Evolutionary conservation across 2,888 invertebrate species (phyloP), one percentile per base, ranked within the genome.

Genomic region (Phasia obesa): DNA sequence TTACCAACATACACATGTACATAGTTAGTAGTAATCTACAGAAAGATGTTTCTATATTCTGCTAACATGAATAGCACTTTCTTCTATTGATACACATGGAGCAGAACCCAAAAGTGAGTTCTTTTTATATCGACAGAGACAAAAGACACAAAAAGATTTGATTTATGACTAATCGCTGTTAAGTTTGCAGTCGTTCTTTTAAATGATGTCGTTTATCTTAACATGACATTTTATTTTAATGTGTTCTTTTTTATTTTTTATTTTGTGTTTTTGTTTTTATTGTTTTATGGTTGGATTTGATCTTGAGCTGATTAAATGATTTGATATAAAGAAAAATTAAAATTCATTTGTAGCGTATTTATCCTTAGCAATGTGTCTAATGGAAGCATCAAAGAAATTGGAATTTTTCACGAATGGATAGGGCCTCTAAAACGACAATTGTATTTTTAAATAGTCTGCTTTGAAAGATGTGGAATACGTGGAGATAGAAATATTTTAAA

Each of bases 121-220:
- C 53, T 69, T 73, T 73, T 80, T 74, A 74, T 35, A 75, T 65
- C 57, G 42, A 69, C 23, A 42, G 64, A 70, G 73, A 79, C 79
- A 79, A 73, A 73, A 79, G 80, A 70, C 55, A 74, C 57, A 80
- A 80, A 80, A 49, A 74, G 38, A 74, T 69, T 74, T 80, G 80
- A 80, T 80, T 80, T 80, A 80, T 80, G 80, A 75, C 80, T 80
- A 80, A 74, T 80, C 69, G 69, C 74, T 74, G 62, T 69, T 74
- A 74, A 70, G 74, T 70, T 75, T 80, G 62, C 79, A 79, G 79
- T 57, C 62, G 80, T 64, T 75, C 49, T 53, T 75, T 64, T 80
- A 70, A 74, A 80, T 80, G 62, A 80, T 75, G 80, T 80, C 80
- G 62, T 80, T 75, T 80, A 80, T 75, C 57, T 75, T 49, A 75